Evolutionary conservation across 2,888 invertebrate species (phyloP), one percentile per base, ranked within the genome.

Genomic region (Drosophila subquinaria): DNA sequence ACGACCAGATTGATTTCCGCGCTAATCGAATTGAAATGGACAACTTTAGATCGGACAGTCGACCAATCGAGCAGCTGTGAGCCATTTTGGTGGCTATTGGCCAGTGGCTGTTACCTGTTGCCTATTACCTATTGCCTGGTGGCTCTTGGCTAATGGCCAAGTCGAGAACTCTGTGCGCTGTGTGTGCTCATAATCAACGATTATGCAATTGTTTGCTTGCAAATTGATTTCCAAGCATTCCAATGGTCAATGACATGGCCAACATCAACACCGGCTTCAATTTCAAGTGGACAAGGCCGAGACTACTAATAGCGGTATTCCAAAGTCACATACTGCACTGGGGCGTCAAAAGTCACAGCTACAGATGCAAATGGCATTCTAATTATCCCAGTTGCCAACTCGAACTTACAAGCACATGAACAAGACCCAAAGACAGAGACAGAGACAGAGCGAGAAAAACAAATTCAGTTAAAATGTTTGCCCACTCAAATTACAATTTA

Each of bases 401-500:
- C 59, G 17, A 64, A 73, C 69, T 69, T 79, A 79, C 62, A 81
- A 59, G 53, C 36, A 55, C 42, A 48, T 15, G 36, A 65, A 81
- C 67, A 6, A 48, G 48, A 38, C 23, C 6, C 13, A 15, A 10
- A 45, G 23, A 27, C 15, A 59, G 52, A 23, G 13, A 9, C 15
- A 33, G 6, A 42, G 15, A 30, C 9, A 51, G 35, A 51, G 33
- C 33, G 57, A 45, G 13, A 45, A 36, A 63, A 51, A 70, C 68
- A 82, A 75, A 80, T 80, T 74, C 75, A 69, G 77, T 73, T 71
- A 69, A 83, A 83, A 85, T 83, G 88, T 88, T 79, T 82, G 77
- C 86, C 80, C 82, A 85, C 88, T 84, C 88, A 88, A 86, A 84
- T 88, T 84, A 87, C 88, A 89, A 85, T 85, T 85, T 83, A 85